Conservation (phyloP, 2,888 invertebrate species). For the Unio pictorum region DNA sequence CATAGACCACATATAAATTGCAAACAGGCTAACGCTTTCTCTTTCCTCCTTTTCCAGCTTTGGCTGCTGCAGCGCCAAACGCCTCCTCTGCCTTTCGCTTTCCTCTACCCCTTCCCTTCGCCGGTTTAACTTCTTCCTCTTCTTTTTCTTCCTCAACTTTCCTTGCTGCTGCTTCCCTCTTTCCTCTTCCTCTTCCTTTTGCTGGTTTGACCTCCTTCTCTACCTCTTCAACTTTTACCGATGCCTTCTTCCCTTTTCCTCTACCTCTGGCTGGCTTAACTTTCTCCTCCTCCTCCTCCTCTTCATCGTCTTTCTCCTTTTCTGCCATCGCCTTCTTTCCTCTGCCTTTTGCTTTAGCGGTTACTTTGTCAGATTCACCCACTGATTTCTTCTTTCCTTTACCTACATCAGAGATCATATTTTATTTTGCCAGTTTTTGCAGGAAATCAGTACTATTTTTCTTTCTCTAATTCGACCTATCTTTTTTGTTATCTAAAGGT, state of each 20-base stretch:
- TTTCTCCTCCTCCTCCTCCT: slow-evolving; percentile 11
- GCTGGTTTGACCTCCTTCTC: slow-evolving; percentile 7
- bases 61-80: slow-evolving; percentile 16
- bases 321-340: slow-evolving; percentile 14
- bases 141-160: slow-evolving; percentile 3
- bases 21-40: slow-evolving; percentile 10
- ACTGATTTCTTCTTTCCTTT: slow-evolving; percentile 18
- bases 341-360: slow-evolving; percentile 11
- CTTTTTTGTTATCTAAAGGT: too few relatives aligned
- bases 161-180: slow-evolving; percentile 6
- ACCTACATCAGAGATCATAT: not conserved
- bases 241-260: slow-evolving; percentile 5
- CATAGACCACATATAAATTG: too few relatives aligned
- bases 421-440: not conserved
- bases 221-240: slow-evolving; percentile 9
- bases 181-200: slow-evolving; percentile 19
- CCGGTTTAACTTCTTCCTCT: slow-evolving; percentile 7
- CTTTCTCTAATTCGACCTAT: too few relatives aligned
- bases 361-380: slow-evolving; percentile 11
- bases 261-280: slow-evolving; percentile 6
- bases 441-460: too few relatives aligned
- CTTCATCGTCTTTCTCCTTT: slow-evolving; percentile 15
- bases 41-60: slow-evolving; percentile 20
- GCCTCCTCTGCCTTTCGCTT: slow-evolving; percentile 27
- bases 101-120: slow-evolving; percentile 28